Percentiles rank a stretch among this genome's conserved stretches.
These are phyloP conservation scores for Caenorhabditis panamensis DNA, from an alignment of 2,888 invertebrate genomes.

Conservation along the genomic window DNA sequence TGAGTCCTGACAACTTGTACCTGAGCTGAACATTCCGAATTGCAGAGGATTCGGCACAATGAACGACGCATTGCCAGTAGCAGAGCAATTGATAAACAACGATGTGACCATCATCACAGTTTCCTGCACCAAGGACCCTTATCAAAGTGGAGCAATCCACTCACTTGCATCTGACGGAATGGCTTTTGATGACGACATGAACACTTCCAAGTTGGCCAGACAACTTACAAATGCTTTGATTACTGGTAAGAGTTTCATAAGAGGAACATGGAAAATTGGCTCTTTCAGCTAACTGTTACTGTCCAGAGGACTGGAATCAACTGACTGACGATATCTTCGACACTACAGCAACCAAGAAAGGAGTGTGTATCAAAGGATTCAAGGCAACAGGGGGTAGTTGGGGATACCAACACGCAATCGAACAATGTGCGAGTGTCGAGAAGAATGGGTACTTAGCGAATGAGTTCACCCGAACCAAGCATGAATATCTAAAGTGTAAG, in stretches of 20 bases:
- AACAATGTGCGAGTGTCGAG: slow-evolving; percentile 19
- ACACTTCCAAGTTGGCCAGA: slow-evolving; percentile 24
- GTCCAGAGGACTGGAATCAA: slow-evolving; percentile 28
- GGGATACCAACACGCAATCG: slow-evolving; percentile 28
- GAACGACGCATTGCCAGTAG: slow-evolving; percentile 3
- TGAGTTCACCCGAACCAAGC: slow-evolving; percentile 27
- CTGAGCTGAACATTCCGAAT: neutral
- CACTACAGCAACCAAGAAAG: neutral
- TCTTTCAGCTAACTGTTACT: slow-evolving; percentile 46
- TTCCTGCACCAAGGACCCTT: slow-evolving; percentile 15
- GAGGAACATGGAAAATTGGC: too few relatives aligned
- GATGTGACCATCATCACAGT: slow-evolving; percentile 31
- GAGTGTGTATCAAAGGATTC: slow-evolving; percentile 23
- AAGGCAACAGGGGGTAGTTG: slow-evolving; percentile 18
- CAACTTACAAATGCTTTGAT: slow-evolving; percentile 35
- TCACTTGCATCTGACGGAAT: slow-evolving; percentile 20
- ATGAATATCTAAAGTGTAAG: slow-evolving; percentile 21
- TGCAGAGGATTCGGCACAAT: slow-evolving; percentile 26
- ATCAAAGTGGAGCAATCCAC: neutral
- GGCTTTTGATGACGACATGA: slow-evolving; percentile 34
- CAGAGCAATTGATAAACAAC: slow-evolving; percentile 18
- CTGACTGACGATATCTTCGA: neutral
- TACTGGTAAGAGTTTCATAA: slow-evolving; percentile 15
- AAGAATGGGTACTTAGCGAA: slow-evolving; percentile 17
- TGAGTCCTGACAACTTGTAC: too few relatives aligned